phyloP scores from a whole-genome alignment of 1,140 invertebrate species.

The Megalopta genalis region DNA sequence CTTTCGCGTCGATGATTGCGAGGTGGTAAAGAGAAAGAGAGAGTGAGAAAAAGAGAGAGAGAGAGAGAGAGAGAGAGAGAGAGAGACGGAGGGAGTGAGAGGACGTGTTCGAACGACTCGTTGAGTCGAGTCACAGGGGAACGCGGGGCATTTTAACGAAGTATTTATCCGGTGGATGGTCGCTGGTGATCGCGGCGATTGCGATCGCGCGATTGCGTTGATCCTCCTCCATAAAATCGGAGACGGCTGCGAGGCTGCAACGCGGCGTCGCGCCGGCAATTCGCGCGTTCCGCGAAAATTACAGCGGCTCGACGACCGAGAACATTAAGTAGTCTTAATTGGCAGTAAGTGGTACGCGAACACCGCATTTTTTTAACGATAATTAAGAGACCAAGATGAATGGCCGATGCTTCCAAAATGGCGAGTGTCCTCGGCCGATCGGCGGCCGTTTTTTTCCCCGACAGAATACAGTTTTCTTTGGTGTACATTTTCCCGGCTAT shows the following conservation, averaged over 20 bases:
- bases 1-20: no score
- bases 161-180: slow-evolving; percentile 61
- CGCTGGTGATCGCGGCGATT: slow-evolving; percentile 23
- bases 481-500: no score
- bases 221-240: slow-evolving; percentile 38
- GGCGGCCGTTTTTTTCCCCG: no score
- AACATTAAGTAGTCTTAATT: slow-evolving; percentile 32
- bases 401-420: neutral
- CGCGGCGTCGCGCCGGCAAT: no score
- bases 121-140: neutral
- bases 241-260: neutral
- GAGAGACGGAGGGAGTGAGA: neutral
- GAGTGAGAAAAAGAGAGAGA: neutral
- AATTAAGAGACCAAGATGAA: neutral
- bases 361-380: neutral
- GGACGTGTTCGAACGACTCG: neutral
- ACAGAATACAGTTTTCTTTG: no score
- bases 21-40: no score
- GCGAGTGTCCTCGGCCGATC: neutral
- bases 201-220: slow-evolving; percentile 6
- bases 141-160: slow-evolving; percentile 59
- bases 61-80: neutral
- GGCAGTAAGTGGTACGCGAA: slow-evolving; percentile 7
- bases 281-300: slow-evolving; percentile 4
- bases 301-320: neutral